Evolutionary conservation across 2,113 vertebrate species (phyloP).

Genomic region (Caranx ignobilis): DNA sequence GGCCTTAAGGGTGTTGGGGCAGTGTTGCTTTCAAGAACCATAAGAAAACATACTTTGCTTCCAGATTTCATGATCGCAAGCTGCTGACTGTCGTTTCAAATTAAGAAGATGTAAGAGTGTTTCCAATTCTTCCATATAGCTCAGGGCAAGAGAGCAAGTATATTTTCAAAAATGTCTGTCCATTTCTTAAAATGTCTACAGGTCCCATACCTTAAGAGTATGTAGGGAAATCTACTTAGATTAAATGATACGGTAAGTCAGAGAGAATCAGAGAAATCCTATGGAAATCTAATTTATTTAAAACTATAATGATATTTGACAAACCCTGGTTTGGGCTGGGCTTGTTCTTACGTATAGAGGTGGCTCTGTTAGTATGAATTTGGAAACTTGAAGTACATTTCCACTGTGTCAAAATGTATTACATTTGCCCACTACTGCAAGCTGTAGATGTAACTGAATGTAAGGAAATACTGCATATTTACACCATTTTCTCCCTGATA

Average conservation of each 20-base stretch:
- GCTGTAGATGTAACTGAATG: conserved; percentile 7
- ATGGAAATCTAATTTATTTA: background rate
- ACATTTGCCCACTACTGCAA: background rate
- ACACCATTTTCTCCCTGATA: background rate
- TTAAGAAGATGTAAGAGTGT: background rate
- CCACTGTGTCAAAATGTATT: background rate
- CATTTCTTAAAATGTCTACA: background rate
- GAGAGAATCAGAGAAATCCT: background rate
- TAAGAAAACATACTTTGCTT: background rate
- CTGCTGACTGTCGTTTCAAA: background rate
- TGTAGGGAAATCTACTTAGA: background rate
- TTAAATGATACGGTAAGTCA: background rate
- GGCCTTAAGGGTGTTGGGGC: background rate
- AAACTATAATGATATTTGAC: background rate
- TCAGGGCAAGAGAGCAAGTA: background rate
- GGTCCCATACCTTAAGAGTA: background rate
- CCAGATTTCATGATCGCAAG: background rate
- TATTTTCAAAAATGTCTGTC: background rate
- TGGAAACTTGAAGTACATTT: background rate
- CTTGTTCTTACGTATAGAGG: too few species aligned
- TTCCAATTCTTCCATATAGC: background rate
- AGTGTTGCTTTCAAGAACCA: background rate
- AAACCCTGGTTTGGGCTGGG: too few species aligned
- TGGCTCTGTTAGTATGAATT: background rate
- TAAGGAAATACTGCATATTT: background rate